These are phyloP conservation scores for Gymnoscelis rufifasciata DNA, from an alignment of 2,888 invertebrate genomes.

Conservation along the genomic window DNA sequence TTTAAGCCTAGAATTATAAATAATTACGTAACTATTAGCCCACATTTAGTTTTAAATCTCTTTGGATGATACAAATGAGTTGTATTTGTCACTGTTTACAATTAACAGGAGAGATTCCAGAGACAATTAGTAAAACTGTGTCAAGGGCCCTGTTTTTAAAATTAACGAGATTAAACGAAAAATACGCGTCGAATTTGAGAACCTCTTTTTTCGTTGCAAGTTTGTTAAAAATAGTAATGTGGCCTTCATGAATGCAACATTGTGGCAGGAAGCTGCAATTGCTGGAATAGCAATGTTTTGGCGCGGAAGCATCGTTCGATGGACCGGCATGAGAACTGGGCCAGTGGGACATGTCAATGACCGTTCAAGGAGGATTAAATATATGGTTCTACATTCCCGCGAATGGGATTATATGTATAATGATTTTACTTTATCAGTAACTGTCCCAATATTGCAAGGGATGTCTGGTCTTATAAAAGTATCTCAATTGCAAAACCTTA, in stretches of 20 bases:
- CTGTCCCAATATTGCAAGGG: too few relatives aligned
- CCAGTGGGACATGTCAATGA: slow-evolving; percentile 56
- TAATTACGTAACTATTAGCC: too few relatives aligned
- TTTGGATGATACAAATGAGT: too few relatives aligned
- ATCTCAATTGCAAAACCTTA: too few relatives aligned
- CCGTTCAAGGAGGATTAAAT: slow-evolving; percentile 31
- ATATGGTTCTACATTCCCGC: slow-evolving; percentile 4
- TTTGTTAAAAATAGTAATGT: too few relatives aligned
- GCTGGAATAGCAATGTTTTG: slow-evolving; percentile 48
- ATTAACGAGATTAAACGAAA: slow-evolving; percentile 11
- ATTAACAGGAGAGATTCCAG: too few relatives aligned
- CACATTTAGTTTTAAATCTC: too few relatives aligned
- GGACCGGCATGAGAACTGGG: slow-evolving; percentile 67
- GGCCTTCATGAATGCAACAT: slow-evolving; percentile 46
- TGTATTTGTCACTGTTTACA: neutral
- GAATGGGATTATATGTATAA: neutral
- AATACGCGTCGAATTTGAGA: slow-evolving; percentile 20
- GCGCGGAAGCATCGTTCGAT: slow-evolving; percentile 57
- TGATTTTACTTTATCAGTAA: neutral
- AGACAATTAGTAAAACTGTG: slow-evolving; percentile 18
- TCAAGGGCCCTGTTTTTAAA: slow-evolving; percentile 27
- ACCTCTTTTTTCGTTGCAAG: too few relatives aligned
- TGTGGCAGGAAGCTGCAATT: slow-evolving; percentile 68
- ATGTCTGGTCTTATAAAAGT: too few relatives aligned
- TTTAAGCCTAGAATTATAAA: too few relatives aligned